phyloP scores from a whole-genome alignment of 2,113 vertebrate genomes.

The Argyrosomus japonicus region DNA sequence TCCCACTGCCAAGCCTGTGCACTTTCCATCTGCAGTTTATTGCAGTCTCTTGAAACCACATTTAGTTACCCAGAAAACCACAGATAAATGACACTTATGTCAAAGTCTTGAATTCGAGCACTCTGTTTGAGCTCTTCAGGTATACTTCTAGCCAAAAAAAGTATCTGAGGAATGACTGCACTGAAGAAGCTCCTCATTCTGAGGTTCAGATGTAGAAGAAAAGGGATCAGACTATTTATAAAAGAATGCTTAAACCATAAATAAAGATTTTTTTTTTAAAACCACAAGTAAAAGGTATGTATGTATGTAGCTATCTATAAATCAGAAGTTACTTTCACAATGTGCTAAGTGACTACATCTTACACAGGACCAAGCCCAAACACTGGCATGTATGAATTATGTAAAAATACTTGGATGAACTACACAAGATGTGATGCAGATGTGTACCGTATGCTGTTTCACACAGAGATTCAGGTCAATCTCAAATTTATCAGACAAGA shows the following conservation, averaged over 20 bases:
- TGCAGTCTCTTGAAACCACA: neutral
- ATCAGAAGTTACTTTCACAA: neutral
- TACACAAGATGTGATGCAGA: neutral
- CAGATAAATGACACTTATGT: neutral
- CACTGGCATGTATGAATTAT: neutral
- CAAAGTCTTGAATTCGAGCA: neutral
- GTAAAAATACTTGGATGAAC: neutral
- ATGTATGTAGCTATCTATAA: neutral
- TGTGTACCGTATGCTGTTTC: neutral
- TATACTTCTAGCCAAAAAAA: conserved; percentile 1
- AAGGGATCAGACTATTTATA: neutral
- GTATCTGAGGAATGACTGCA: neutral
- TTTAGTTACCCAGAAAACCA: conserved; percentile 19
- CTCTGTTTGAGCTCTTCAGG: neutral
- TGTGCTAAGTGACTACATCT: too few relatives aligned
- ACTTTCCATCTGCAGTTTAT: conserved; percentile 30
- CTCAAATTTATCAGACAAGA: neutral
- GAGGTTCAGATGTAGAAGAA: neutral
- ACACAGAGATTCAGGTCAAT: neutral
- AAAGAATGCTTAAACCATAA: neutral
- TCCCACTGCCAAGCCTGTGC: conserved; percentile 27
- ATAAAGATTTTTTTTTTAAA: neutral
- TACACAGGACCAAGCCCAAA: neutral
- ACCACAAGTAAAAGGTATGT: neutral
- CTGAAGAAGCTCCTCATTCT: neutral